Evolutionary conservation across 1,140 invertebrate genomes (phyloP).

Genomic region (Phthorimaea operculella): DNA sequence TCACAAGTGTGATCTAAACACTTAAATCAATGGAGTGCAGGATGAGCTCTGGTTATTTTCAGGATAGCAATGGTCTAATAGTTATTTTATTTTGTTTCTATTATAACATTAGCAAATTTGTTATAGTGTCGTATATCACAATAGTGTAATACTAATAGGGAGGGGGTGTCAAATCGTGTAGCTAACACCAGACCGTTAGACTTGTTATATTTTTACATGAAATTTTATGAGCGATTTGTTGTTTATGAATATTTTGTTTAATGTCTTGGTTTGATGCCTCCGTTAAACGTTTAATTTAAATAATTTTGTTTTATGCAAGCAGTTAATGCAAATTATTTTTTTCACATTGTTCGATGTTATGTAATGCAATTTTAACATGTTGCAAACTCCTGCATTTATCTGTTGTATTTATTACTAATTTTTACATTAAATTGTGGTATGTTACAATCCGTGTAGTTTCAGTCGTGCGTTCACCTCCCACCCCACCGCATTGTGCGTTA

Average conservation of each 20-base stretch:
- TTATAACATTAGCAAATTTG: slow-evolving; percentile 65
- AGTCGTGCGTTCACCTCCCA: slow-evolving; percentile 38
- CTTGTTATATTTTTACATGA: slow-evolving; percentile 63
- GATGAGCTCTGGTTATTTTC: slow-evolving; percentile 58
- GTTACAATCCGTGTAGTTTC: slow-evolving; percentile 69
- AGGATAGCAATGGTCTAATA: slow-evolving; percentile 68
- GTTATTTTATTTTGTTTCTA: slow-evolving; percentile 61
- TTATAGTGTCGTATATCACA: slow-evolving; percentile 66
- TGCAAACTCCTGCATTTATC: slow-evolving; percentile 70
- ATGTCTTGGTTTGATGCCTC: slow-evolving; percentile 67
- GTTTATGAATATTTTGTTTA: slow-evolving; percentile 64
- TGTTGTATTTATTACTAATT: slow-evolving; percentile 72
- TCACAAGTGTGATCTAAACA: slow-evolving; percentile 51
- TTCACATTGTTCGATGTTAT: slow-evolving; percentile 70
- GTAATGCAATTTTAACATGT: slow-evolving; percentile 68
- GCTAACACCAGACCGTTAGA: slow-evolving; percentile 46
- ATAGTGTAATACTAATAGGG: slow-evolving; percentile 61
- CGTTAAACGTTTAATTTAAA: slow-evolving; percentile 65
- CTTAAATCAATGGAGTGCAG: slow-evolving; percentile 63
- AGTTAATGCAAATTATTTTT: slow-evolving; percentile 65
- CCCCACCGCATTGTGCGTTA: neutral
- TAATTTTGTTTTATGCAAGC: slow-evolving; percentile 68
- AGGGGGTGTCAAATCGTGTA: slow-evolving; percentile 65
- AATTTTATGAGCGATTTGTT: slow-evolving; percentile 64
- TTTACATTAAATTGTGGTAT: slow-evolving; percentile 71